Conservation (phyloP, 2,113 vertebrate genomes). For the Amphiprion percula region DNA sequence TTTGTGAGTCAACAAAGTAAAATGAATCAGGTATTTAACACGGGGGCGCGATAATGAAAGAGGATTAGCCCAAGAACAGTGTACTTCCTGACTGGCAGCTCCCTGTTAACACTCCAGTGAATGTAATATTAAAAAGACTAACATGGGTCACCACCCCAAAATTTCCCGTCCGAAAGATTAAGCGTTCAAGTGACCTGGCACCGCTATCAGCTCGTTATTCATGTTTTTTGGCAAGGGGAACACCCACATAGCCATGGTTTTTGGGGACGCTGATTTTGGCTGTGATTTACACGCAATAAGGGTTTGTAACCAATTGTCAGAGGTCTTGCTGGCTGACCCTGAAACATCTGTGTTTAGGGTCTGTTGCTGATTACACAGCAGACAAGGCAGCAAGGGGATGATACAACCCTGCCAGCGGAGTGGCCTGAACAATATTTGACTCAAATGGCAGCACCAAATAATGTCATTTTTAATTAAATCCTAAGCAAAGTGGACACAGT, state of each 20-base stretch:
- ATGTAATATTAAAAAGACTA: slow-evolving; percentile 9
- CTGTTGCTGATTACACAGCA: slow-evolving; percentile 72
- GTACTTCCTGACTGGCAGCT: slow-evolving; percentile 17
- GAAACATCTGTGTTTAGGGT: slow-evolving; percentile 80
- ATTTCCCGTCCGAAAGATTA: slow-evolving; percentile 40
- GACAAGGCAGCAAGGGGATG: slow-evolving; percentile 46
- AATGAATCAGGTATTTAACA: slow-evolving; percentile 52
- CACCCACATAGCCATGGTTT: slow-evolving; percentile 57
- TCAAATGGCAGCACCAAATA: slow-evolving; percentile 23
- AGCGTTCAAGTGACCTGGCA: slow-evolving; percentile 47
- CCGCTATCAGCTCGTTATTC: slow-evolving; percentile 42
- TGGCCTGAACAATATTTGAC: background rate
- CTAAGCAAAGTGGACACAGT: background rate
- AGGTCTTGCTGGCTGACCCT: slow-evolving; percentile 77
- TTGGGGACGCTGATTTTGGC: slow-evolving; percentile 55
- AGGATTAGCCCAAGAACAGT: slow-evolving; percentile 3
- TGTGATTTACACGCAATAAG: slow-evolving; percentile 78
- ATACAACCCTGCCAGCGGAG: slow-evolving; percentile 5
- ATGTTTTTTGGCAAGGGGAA: slow-evolving; percentile 49
- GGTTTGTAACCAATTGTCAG: slow-evolving; percentile 73
- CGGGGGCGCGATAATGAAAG: slow-evolving; percentile 8
- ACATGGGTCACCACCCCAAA: slow-evolving; percentile 36
- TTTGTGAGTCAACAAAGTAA: slow-evolving; percentile 18
- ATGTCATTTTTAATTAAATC: slow-evolving; percentile 7
- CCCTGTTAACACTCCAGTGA: slow-evolving; percentile 21